These are phyloP conservation scores for Drosophila anomalata DNA, from an alignment of 2,888 invertebrate genomes.

Conservation along the genomic window DNA sequence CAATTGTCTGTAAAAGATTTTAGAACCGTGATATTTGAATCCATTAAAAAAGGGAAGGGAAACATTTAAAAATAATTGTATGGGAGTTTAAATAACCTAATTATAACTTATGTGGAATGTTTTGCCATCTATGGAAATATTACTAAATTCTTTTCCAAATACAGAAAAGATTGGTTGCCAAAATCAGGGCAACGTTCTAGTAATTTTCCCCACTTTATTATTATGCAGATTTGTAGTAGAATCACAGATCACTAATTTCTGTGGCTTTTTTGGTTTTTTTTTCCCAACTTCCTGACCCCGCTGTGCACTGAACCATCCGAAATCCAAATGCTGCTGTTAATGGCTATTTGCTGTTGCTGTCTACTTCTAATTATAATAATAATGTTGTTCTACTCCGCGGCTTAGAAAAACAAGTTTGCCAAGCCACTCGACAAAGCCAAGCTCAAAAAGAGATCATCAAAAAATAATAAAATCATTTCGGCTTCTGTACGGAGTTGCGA, in stretches of 20 bases:
- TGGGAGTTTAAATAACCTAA: background rate
- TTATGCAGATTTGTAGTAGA: slow-evolving; percentile 21
- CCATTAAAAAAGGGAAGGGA: slow-evolving; percentile 2
- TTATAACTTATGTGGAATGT: background rate
- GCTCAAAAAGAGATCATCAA: slow-evolving; percentile 26
- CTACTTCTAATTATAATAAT: slow-evolving; percentile 66
- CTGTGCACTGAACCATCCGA: slow-evolving; percentile 66
- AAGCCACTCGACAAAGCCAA: slow-evolving; percentile 7
- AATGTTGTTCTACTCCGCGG: slow-evolving; percentile 60
- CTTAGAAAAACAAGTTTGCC: slow-evolving; percentile 68
- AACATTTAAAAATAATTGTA: background rate
- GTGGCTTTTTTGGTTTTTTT: slow-evolving; percentile 31
- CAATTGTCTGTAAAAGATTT: background rate
- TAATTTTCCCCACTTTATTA: slow-evolving; percentile 17
- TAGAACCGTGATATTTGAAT: slow-evolving; percentile 2
- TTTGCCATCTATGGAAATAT: background rate
- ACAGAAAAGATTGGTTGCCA: slow-evolving; percentile 18
- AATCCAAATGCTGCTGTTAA: slow-evolving; percentile 58
- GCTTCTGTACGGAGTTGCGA: slow-evolving; percentile 53
- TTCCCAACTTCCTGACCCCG: slow-evolving; percentile 68
- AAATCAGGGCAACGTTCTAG: slow-evolving; percentile 30
- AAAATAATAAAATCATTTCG: slow-evolving; percentile 27
- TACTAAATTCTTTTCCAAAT: background rate
- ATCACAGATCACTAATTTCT: slow-evolving; percentile 56
- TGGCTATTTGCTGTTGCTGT: slow-evolving; percentile 54